Evolutionary conservation across 2,888 invertebrate species (phyloP).

Genomic region (Sminthurides aquaticus): DNA sequence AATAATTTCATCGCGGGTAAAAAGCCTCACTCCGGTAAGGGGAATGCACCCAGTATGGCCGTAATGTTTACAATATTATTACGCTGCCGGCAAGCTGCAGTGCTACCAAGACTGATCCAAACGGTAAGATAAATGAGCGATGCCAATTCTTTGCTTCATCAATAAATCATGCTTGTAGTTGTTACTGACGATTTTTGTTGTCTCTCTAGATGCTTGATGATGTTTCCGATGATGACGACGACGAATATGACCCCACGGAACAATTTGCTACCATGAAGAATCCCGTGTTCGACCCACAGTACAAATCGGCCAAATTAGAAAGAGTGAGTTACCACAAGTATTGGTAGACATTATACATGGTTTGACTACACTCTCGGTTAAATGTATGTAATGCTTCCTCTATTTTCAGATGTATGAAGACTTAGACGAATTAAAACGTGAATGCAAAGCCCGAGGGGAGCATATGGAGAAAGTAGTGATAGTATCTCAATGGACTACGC

Average conservation of each 20-base stretch:
- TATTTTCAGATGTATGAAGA: conserved; percentile 26
- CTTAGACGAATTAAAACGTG: conserved; percentile 49
- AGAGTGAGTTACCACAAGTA: conserved; percentile 15
- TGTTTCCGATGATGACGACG: conserved; percentile 48
- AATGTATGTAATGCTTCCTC: background rate
- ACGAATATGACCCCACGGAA: conserved; percentile 38
- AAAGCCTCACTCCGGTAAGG: conserved; percentile 13
- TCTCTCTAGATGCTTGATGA: conserved; percentile 49
- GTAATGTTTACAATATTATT: conserved; percentile 72
- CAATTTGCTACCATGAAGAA: conserved; percentile 29
- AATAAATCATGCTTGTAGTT: too few species aligned
- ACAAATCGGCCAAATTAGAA: conserved; percentile 32
- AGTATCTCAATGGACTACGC: conserved; percentile 88
- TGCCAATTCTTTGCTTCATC: too few species aligned
- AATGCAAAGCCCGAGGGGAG: conserved; percentile 53
- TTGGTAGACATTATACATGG: background rate
- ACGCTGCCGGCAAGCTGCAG: conserved; percentile 78
- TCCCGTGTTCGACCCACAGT: conserved; percentile 30
- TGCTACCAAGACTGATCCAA: conserved; percentile 76
- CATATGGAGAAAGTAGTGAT: conserved; percentile 65
- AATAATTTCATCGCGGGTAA: conserved; percentile 26
- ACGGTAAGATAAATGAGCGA: conserved; percentile 48
- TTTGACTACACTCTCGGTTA: background rate
- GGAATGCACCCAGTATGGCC: conserved; percentile 49
- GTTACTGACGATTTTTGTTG: conserved; percentile 26